Percentiles rank a stretch among this genome's conserved stretches.
These are phyloP conservation scores for Leptinotarsa undecemlineata DNA, from an alignment of 1,140 invertebrate genomes.

Conservation along the genomic window DNA sequence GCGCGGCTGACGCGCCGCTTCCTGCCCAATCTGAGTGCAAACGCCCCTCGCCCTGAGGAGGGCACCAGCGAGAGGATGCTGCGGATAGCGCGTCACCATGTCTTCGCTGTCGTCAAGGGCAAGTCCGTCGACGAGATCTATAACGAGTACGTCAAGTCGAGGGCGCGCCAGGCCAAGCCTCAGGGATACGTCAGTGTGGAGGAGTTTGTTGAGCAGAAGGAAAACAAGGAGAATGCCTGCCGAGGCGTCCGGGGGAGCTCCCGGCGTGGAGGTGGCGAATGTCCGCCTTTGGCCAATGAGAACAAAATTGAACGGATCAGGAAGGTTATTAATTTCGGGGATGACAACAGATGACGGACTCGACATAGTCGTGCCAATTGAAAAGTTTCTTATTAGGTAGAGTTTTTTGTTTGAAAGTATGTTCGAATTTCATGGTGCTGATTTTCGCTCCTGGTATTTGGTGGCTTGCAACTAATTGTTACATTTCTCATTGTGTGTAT, in stretches of 20 bases:
- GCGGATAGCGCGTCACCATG: constrained; percentile 65
- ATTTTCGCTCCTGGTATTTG: no score
- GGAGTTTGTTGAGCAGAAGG: constrained; percentile 20
- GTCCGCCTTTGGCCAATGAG: constrained; percentile 23
- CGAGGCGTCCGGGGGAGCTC: constrained; percentile 36
- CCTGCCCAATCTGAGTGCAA: constrained; percentile 47
- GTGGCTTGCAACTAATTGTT: no score
- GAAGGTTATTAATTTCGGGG: constrained; percentile 49
- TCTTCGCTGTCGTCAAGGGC: constrained; percentile 64
- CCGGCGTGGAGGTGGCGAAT: constrained; percentile 29
- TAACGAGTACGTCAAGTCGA: constrained; percentile 52
- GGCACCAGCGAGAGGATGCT: constrained; percentile 63
- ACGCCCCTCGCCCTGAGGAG: constrained; percentile 55
- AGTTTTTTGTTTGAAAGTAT: no score
- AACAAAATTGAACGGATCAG: constrained; percentile 47
- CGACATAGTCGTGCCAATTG: no score
- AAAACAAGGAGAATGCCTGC: constrained; percentile 37
- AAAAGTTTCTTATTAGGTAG: no score
- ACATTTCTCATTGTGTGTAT: no score
- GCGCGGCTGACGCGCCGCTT: constrained; percentile 59
- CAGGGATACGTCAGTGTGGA: constrained; percentile 47
- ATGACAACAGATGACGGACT: not conserved
- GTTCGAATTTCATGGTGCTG: no score
- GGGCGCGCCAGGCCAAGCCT: constrained; percentile 43
- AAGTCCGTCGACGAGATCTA: constrained; percentile 63